A percentile compares a stretch with the other conserved stretches of the same genome.
Evolutionary conservation across 2,888 invertebrate species (phyloP).

Genomic region (Hyppa rectilinea): DNA sequence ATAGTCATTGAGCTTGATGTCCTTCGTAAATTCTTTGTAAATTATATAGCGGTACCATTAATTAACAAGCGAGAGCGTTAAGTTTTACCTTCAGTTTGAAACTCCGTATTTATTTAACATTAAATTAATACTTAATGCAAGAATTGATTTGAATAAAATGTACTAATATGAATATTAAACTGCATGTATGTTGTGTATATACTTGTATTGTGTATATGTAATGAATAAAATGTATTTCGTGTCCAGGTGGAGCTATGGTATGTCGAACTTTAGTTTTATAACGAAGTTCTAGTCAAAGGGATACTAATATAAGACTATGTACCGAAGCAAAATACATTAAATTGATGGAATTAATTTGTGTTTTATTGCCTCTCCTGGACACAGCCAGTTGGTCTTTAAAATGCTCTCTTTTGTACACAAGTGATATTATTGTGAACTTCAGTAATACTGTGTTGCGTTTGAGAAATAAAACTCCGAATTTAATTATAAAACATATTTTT

Average conservation of each 20-base stretch:
- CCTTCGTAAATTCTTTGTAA: not conserved
- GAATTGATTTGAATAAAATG: constrained; percentile 24
- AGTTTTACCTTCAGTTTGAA: constrained; percentile 11
- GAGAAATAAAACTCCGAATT: constrained; percentile 76
- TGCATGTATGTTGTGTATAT: constrained; percentile 56
- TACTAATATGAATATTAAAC: constrained; percentile 34
- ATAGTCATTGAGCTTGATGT: constrained; percentile 11
- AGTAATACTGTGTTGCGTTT: constrained; percentile 68
- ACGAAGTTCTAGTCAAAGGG: constrained; percentile 64
- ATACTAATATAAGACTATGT: constrained; percentile 56
- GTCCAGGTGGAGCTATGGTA: constrained; percentile 59
- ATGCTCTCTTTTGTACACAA: constrained; percentile 67
- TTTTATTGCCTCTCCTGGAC: constrained; percentile 56
- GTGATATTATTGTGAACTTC: constrained; percentile 56
- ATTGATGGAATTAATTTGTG: constrained; percentile 50
- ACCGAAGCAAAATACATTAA: constrained; percentile 51
- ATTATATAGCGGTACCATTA: constrained; percentile 5
- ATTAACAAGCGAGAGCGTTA: constrained; percentile 8
- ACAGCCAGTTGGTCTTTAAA: constrained; percentile 39
- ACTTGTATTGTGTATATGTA: constrained; percentile 50
- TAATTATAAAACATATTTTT: constrained; percentile 65
- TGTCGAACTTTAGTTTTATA: constrained; percentile 60
- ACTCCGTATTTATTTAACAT: constrained; percentile 32
- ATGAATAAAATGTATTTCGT: constrained; percentile 51
- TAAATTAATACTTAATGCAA: constrained; percentile 15